Percentiles rank a stretch among this genome's conserved stretches.
These are phyloP conservation scores for Orthosia incerta DNA, from an alignment of 2,888 invertebrate species.

Conservation along the genomic window DNA sequence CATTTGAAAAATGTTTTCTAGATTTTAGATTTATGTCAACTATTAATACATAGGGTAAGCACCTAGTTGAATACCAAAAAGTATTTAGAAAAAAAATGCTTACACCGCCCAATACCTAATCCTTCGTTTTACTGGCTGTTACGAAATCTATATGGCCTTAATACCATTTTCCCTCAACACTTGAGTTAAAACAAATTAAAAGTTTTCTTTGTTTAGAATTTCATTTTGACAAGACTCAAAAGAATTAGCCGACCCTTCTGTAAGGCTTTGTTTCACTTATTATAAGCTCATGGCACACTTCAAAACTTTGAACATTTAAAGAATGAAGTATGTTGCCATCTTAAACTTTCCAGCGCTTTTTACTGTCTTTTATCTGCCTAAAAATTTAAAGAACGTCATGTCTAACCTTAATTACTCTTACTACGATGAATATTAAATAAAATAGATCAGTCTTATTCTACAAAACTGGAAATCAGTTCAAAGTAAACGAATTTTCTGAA, in stretches of 20 bases:
- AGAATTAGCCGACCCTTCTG: constrained; percentile 11
- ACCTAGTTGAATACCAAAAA: too few relatives aligned
- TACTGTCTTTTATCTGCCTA: neutral
- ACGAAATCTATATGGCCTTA: neutral
- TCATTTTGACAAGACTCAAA: constrained; percentile 15
- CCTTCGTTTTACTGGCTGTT: too few relatives aligned
- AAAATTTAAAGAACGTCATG: constrained; percentile 4
- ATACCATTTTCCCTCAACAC: neutral
- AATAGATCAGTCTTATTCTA: neutral
- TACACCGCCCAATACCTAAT: neutral
- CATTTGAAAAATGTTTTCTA: neutral
- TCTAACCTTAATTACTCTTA: constrained; percentile 9
- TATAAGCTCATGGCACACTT: constrained; percentile 6
- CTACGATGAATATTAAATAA: constrained; percentile 21
- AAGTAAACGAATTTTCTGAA: constrained; percentile 30
- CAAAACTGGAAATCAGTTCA: constrained; percentile 13
- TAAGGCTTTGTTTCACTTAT: constrained; percentile 10
- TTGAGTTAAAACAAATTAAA: neutral
- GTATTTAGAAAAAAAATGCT: neutral
- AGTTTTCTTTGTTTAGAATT: neutral
- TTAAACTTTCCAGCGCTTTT: constrained; percentile 8
- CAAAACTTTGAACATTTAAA: constrained; percentile 26
- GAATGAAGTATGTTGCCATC: neutral
- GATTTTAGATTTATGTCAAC: neutral
- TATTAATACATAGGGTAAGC: neutral